These are phyloP conservation scores for Plectrocnemia conspersa DNA, from an alignment of 1,140 invertebrate genomes.

Conservation along the genomic window DNA sequence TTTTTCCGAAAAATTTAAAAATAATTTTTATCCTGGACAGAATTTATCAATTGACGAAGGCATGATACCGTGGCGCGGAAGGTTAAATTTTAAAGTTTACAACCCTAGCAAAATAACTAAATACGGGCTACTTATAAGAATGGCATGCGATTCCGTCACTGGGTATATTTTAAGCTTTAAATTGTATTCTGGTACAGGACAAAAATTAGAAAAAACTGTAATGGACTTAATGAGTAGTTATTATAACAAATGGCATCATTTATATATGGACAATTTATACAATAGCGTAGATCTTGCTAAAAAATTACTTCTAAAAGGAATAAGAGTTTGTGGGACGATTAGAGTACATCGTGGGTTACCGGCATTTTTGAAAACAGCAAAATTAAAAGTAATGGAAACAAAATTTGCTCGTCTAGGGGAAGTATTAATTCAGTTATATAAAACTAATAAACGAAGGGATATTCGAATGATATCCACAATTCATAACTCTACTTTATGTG, in stretches of 20 bases:
- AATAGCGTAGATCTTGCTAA: conserved; percentile 31
- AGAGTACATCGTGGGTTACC: conserved; percentile 31
- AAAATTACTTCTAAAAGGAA: conserved; percentile 23
- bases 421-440: conserved; percentile 31
- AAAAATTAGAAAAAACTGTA: conserved; percentile 26
- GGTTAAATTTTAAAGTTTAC: conserved; percentile 32
- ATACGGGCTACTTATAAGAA: conserved; percentile 34
- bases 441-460: conserved; percentile 28
- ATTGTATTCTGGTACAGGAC: conserved; percentile 30
- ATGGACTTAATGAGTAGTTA: conserved; percentile 16
- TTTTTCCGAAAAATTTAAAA: conserved; percentile 32
- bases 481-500: conserved; percentile 30
- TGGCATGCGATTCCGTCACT: conserved; percentile 33
- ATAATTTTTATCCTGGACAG: conserved; percentile 31
- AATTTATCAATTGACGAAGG: conserved; percentile 35
- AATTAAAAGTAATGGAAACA: conserved; percentile 28
- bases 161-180: conserved; percentile 34
- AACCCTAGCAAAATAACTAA: conserved; percentile 35
- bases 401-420: conserved; percentile 27
- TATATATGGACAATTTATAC: conserved; percentile 29
- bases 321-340: conserved; percentile 33
- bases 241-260: conserved; percentile 14
- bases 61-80: conserved; percentile 33
- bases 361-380: conserved; percentile 24
- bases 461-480: conserved; percentile 32